Base-by-base conservation (phyloP, 2,797 vertebrate species). In the Yasuhikotakia modesta region DNA sequence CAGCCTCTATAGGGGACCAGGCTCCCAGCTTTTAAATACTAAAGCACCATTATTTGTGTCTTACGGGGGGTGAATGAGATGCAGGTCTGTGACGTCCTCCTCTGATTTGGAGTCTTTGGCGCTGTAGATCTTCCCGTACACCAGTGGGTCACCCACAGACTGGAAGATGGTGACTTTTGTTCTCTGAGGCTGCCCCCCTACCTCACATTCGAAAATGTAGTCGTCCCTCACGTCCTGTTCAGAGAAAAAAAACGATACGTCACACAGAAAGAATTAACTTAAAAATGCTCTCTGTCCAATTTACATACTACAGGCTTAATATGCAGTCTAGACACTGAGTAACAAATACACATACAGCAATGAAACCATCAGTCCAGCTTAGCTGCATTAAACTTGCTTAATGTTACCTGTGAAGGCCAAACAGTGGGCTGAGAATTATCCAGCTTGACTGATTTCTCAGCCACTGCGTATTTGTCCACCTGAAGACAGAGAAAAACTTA, bases 391-490 rank as follows among this genome's bases (percentile, higher is more conserved):
- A 53, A 19, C 52, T 55, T 1, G 14, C 7, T 60, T 35, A n/a
- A 39, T 19, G 11, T 93, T 90, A 98, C 98, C 83, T 98, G 94
- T 82, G 96, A 94, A 77, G 98, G 97, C 98, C 98, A 99, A 86
- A 97, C 95, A 74, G 94, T 95, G 17, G 95, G 94, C 78, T 97
- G 96, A 76, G 94, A 93, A 77, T 97, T 95, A 86, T 98, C 95
- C 84, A 96, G 85, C 85, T 96, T 96, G 83, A 97, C 91, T 53
- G 96, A 96, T 78, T 94, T 96, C 89, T 98, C 97, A 60, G 96
- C 96, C 91, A 97, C 97, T 73, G 96, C 97, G 1, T 96, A 99
- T 89, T 97, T 99, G 85, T 99, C 97, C 88, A 99, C 97, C 98
- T 99, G 87, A 46, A 83, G 80, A 77, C 82, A 87, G 79, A n/a